A percentile compares a stretch with the other conserved stretches of the same genome.
These are phyloP conservation scores for Erythrolamprus reginae DNA, from an alignment of 2,113 vertebrate species.

Conservation along the genomic window DNA sequence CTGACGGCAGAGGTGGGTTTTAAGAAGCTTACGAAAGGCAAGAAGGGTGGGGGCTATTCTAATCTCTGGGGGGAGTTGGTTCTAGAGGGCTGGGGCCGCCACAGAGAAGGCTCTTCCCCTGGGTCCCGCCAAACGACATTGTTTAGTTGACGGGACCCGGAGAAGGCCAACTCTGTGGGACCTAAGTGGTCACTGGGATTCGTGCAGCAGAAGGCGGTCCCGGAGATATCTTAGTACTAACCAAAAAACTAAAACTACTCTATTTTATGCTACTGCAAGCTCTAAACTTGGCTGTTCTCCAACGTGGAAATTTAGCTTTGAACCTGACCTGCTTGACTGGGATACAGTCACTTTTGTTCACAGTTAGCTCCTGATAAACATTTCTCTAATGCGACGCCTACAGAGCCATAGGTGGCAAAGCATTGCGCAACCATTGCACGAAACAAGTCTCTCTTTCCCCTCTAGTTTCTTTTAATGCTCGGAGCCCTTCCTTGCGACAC, in stretches of 20 bases:
- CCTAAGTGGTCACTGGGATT: too few relatives aligned
- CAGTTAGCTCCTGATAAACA: not conserved
- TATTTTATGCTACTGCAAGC: not conserved
- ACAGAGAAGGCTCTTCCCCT: too few relatives aligned
- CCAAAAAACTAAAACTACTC: not conserved
- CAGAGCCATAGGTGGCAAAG: not conserved
- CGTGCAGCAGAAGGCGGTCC: too few relatives aligned
- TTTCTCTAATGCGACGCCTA: not conserved
- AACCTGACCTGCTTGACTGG: not conserved
- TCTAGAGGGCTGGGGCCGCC: too few relatives aligned
- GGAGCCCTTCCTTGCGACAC: not conserved
- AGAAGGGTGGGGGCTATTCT: too few relatives aligned
- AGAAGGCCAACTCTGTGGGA: too few relatives aligned
- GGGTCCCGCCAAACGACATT: too few relatives aligned
- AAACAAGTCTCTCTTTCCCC: not conserved
- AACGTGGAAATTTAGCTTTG: not conserved
- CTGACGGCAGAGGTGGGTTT: too few relatives aligned
- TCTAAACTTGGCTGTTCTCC: not conserved
- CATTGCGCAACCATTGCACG: not conserved
- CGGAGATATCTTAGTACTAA: not conserved
- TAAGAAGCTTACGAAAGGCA: too few relatives aligned
- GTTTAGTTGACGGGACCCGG: too few relatives aligned
- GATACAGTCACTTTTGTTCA: not conserved
- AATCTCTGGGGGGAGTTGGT: too few relatives aligned
- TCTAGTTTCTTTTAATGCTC: not conserved